Evolutionary conservation across 2,113 vertebrate species (phyloP), one percentile per base, ranked within the genome.

Genomic region (Bubalus kerabau): DNA sequence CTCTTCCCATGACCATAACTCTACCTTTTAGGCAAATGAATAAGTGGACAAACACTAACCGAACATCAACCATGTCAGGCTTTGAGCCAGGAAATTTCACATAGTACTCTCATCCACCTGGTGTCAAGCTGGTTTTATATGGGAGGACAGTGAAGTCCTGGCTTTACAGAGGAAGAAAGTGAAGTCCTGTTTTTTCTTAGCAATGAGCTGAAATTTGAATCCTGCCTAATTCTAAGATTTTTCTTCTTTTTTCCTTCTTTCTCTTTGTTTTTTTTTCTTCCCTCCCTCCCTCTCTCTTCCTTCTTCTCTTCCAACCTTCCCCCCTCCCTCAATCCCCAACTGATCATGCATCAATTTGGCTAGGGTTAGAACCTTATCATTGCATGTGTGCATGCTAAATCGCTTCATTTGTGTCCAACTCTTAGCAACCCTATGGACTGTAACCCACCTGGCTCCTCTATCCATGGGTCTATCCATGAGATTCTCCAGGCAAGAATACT

Each of bases 351-450:
- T 96, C 21, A 46, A 1, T 92, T 91, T 83, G 59, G 8, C 62
- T 56, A 92, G 92, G 50, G 23, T 95, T 81, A 64, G 87, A 94
- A 48, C 95, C 60, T 91, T 57, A 85, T 36, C 64, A 71, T 21
- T 71, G 17, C 17, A 11, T 71, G 17, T 71, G n/a, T 71, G 64
- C n/a, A 71, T 11, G n/a, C 64, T 71, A 71, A 36, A 36, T 71
- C 0, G 4, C 64, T 71, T 71, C 9, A 36, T 17, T 21, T 71
- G n/a, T 71, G 64, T 36, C 64, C 64, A 71, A 36, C 64, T 36
- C 2, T 71, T 71, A 36, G 64, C 64, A 71, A 71, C 9, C 9
- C 9, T 21, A 36, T 36, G 64, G 9, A 71, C 64, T 21, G 64
- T 36, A 36, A 71, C 17, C 64, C 64, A 71, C 64, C 9, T 0